Conservation (phyloP, 2,888 invertebrate genomes). For the Adela reaumurella region DNA sequence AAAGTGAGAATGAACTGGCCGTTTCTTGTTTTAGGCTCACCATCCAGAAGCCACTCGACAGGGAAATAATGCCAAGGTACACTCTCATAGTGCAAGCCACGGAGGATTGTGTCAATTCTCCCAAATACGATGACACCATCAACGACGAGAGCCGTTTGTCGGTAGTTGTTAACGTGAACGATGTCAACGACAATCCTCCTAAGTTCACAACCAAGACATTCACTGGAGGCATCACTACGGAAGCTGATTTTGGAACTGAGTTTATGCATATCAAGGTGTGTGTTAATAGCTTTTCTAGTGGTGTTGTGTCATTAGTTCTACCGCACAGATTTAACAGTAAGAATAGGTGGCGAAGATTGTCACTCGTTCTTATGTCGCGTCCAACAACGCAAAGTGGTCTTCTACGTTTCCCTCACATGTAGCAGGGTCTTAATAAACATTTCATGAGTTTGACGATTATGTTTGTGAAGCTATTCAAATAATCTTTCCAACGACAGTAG, state of each 20-base stretch:
- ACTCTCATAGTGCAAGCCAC: conserved; percentile 74
- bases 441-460: too few relatives aligned
- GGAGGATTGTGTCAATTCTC: conserved; percentile 71
- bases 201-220: conserved; percentile 76
- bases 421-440: too few relatives aligned
- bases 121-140: conserved; percentile 51
- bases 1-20: too few relatives aligned
- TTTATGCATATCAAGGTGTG: conserved; percentile 84
- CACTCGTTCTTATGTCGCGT: too few relatives aligned
- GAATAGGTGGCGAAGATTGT: too few relatives aligned
- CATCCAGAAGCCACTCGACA: conserved; percentile 61
- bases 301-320: too few relatives aligned
- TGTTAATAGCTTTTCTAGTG: too few relatives aligned
- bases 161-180: conserved; percentile 68
- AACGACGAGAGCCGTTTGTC: conserved; percentile 70
- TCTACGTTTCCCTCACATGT: too few relatives aligned
- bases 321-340: too few relatives aligned
- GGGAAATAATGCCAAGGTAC: conserved; percentile 68
- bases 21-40: conserved; percentile 11
- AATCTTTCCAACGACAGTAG: too few relatives aligned
- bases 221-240: conserved; percentile 92
- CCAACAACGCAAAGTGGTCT: too few relatives aligned
- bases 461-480: too few relatives aligned
- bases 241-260: conserved; percentile 84
- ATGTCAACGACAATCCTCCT: conserved; percentile 91